Conservation (phyloP, 2,797 vertebrate genomes). For the Basileuterus tristriatus region DNA sequence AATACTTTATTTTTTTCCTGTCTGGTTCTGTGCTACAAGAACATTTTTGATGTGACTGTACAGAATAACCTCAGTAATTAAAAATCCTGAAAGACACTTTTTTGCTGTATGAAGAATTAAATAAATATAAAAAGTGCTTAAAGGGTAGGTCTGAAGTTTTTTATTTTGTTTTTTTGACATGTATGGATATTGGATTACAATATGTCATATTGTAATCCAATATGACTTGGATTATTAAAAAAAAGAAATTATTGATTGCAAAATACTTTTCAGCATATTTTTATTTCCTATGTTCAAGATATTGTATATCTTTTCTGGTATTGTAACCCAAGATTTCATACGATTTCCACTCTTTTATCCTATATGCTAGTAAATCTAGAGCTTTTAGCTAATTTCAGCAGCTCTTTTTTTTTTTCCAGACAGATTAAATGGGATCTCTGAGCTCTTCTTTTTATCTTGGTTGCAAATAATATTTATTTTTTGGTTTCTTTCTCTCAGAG, state of each 20-base stretch:
- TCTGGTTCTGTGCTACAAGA: neutral
- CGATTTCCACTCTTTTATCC: neutral
- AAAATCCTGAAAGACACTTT: neutral
- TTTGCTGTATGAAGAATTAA: neutral
- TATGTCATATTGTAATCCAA: too few species aligned
- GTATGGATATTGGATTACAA: too few species aligned
- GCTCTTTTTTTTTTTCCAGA: neutral
- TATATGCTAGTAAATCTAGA: neutral
- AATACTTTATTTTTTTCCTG: neutral
- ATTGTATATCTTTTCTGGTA: neutral
- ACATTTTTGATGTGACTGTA: neutral
- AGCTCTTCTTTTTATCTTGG: neutral
- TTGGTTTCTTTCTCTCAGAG: neutral
- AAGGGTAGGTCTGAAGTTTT: neutral
- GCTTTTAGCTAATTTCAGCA: neutral
- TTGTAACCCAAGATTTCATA: neutral
- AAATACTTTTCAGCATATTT: neutral
- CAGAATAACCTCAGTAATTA: neutral
- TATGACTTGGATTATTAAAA: neutral
- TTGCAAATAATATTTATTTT: neutral
- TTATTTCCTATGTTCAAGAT: neutral
- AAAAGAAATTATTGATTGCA: neutral
- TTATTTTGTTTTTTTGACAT: neutral
- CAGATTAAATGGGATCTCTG: neutral
- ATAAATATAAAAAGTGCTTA: neutral